Conservation (phyloP, 2,888 invertebrate genomes). For the Meiosimyza platycephala region DNA sequence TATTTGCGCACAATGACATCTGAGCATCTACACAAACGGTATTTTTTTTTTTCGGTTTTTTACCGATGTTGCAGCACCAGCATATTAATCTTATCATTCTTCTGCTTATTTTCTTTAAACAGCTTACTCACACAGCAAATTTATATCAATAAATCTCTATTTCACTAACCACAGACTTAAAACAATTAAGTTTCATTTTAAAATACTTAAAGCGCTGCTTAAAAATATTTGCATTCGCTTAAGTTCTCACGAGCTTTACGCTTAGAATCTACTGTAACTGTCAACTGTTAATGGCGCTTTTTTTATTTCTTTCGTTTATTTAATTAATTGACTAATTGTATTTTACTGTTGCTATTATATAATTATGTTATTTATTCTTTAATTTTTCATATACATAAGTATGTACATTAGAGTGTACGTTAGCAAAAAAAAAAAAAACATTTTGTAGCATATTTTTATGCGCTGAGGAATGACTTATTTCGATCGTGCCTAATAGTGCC, state of each 20-base stretch:
- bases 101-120: slow-evolving; percentile 44
- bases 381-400: too few species aligned
- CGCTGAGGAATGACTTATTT: too few species aligned
- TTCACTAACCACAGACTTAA: slow-evolving; percentile 6
- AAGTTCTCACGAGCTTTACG: slow-evolving; percentile 21
- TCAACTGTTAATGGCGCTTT: too few species aligned
- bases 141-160: slow-evolving; percentile 17
- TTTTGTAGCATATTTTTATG: too few species aligned
- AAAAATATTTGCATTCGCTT: neutral
- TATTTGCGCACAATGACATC: slow-evolving; percentile 12
- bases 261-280: too few species aligned
- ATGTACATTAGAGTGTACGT: too few species aligned
- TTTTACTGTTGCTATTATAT: too few species aligned
- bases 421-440: too few species aligned
- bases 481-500: too few species aligned
- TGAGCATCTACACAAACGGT: neutral
- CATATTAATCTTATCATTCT: slow-evolving; percentile 36
- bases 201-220: neutral
- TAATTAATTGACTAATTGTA: too few species aligned
- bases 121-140: slow-evolving; percentile 23
- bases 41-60: neutral
- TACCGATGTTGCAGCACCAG: neutral
- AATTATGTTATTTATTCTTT: too few species aligned
- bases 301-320: too few species aligned
- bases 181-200: neutral